Base-by-base conservation (phyloP, 2,797 vertebrate species). In the Rhincodon typus region DNA sequence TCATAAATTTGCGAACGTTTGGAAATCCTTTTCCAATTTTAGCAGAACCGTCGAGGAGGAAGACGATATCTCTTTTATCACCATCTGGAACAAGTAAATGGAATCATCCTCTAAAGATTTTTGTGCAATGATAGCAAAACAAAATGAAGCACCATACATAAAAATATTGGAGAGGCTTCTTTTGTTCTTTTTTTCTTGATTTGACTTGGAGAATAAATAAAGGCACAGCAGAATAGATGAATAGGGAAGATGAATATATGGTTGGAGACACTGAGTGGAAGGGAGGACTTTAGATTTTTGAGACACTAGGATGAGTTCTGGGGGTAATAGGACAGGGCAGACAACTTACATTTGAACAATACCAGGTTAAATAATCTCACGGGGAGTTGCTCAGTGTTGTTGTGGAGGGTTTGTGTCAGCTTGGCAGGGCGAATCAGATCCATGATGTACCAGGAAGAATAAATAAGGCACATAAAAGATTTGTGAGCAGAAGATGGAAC, bases 41-140 rank as follows among this genome's bases (percentile, higher is more conserved):
- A 6, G 74, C 69, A 53, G 95, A 95, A 17, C 95, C 91, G 57
- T 96, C 95, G 7, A 96, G 53, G n/a, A 96, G 95, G 74, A 96
- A 96, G 30, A 96, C 69, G 15, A 96, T 34, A 94, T 96, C 95
- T 5, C 94, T 95, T 95, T 30, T 77, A 77, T 95, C 94, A n/a
- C 50, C 46, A 53, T 15, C 94, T 95, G 94, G 53, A 95, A 95
- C 13, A 95, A 69, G n/a, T 25, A 1, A 93, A 66, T 3, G 34
- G 53, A 30, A 8, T 69, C n/a, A 93, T 7, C 66, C 66, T 67
- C 69, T 69, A 69, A 69, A 69, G 1, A 38, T 69, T 67, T 69
- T 93, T 25, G 23, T 10, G 21, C 10, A n/a, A 17, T n/a, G 30
- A 57, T n/a, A 4, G 30, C 15, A 21, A 53, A 93, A 38, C 34